A percentile compares a stretch with the other conserved stretches of the same genome.
phyloP scores from a whole-genome alignment of 1,140 invertebrate genomes.

The Contarinia nasturtii region DNA sequence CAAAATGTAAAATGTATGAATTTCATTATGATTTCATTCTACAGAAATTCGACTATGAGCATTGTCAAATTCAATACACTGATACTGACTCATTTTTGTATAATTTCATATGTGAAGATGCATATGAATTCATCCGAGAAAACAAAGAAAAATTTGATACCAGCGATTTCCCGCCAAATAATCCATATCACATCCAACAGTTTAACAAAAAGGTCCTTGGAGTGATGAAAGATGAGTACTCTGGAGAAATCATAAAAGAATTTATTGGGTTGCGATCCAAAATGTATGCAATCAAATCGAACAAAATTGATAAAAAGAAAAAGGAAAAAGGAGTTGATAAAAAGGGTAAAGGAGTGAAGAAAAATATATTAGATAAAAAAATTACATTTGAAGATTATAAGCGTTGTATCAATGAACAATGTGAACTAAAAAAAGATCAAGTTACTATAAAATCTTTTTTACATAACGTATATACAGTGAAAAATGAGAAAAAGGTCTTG shows the following conservation, averaged over 20 bases:
- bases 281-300: background rate
- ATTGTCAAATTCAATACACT: slow-evolving; percentile 15
- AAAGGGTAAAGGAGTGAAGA: slow-evolving; percentile 8
- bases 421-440: slow-evolving; percentile 7
- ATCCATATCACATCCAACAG: slow-evolving; percentile 7
- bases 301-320: background rate
- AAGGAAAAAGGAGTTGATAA: slow-evolving; percentile 2
- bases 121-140: slow-evolving; percentile 22
- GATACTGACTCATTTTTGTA: slow-evolving; percentile 27
- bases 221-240: slow-evolving; percentile 14
- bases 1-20: slow-evolving; percentile 19
- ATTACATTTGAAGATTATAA: slow-evolving; percentile 10
- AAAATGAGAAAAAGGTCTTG: slow-evolving; percentile 9
- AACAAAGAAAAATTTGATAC: slow-evolving; percentile 16
- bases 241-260: slow-evolving; percentile 8
- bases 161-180: slow-evolving; percentile 10
- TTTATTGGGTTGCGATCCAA: background rate
- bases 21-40: slow-evolving; percentile 15
- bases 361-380: slow-evolving; percentile 5
- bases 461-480: slow-evolving; percentile 11
- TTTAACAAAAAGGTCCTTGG: slow-evolving; percentile 14
- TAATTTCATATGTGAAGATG: slow-evolving; percentile 19
- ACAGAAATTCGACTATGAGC: slow-evolving; percentile 12
- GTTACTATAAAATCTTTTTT: slow-evolving; percentile 11
- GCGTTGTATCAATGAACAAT: slow-evolving; percentile 9